Evolutionary conservation across 2,797 vertebrate species (phyloP), one percentile per base, ranked within the genome.

Genomic region (Macropodus opercularis): DNA sequence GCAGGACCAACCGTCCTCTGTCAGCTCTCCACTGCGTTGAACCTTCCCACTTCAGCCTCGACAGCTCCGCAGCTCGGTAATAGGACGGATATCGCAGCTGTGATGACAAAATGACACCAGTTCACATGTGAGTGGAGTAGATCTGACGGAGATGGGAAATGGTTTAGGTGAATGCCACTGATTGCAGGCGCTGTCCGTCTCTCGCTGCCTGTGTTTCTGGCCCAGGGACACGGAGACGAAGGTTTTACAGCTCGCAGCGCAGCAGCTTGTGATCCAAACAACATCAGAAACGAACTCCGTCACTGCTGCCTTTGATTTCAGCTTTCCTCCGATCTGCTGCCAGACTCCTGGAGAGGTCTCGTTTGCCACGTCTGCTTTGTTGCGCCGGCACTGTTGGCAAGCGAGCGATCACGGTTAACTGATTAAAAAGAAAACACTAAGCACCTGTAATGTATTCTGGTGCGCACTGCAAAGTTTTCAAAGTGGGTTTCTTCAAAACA

Each of bases 221-320:
- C 62, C 67, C 44, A 6, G 34, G 58, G 39, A 59, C 64, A 71
- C 22, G 10, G 2, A 77, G 54, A 73, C 49, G 54, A 63, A 74
- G 58, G 58, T 50, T 41, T 31, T 41, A 54, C 66, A 2, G 63
- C 70, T 69, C 8, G 31, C 27, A 59, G 44, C 43, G 44, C 39
- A 41, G 50, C 43, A 3, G 69, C 70, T 48, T 75, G 17, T 69
- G 92, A 94, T 94, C 91, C 89, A 91, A 89, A 62, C 62, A 61
- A 41, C 70, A 68, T 77, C 67, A 69, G 47, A 69, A 44, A 34
- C 26, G 70, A 79, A 76, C 72, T 68, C 63, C 62, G 72, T 47
- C 57, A 6, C 67, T 22, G 69, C 68, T 47, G 81, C 62, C 81
- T 88, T 90, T 83, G 82, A 79, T 81, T 72, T 44, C 72, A 75